These are phyloP conservation scores for Magallana gigas DNA, from an alignment of 1,140 invertebrate genomes.

Conservation along the genomic window DNA sequence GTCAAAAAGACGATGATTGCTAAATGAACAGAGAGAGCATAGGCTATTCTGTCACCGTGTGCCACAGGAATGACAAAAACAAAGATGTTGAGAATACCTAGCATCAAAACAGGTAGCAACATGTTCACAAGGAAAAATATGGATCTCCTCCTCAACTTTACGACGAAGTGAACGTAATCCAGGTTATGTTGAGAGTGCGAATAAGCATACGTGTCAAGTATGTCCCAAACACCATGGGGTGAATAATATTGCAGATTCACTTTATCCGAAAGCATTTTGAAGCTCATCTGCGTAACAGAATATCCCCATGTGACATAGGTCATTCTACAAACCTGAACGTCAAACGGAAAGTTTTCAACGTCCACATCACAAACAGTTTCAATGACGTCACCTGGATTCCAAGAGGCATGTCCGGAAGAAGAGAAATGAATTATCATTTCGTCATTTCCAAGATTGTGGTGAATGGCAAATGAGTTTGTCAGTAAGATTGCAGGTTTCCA, in stretches of 20 bases:
- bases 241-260: constrained; percentile 1
- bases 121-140: constrained; percentile 60
- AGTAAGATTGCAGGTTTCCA: constrained; percentile 56
- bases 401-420: constrained; percentile 33
- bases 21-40: constrained; percentile 54
- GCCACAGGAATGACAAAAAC: constrained; percentile 59
- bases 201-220: constrained; percentile 2
- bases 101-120: constrained; percentile 53
- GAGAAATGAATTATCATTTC: constrained; percentile 44
- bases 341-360: constrained; percentile 57
- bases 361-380: constrained; percentile 50
- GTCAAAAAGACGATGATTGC: constrained; percentile 58
- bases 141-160: constrained; percentile 53
- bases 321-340: constrained; percentile 53
- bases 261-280: constrained; percentile 19
- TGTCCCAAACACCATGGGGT: constrained; percentile 27
- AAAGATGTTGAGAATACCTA: constrained; percentile 54
- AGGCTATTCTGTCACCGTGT: constrained; percentile 59
- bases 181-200: not conserved
- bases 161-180: constrained; percentile 45
- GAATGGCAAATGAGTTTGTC: constrained; percentile 47
- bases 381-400: constrained; percentile 54
- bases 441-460: constrained; percentile 42
- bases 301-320: constrained; percentile 54
- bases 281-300: constrained; percentile 38